Evolutionary conservation across 2,888 invertebrate genomes (phyloP).

Genomic region (Pachydiplax longipennis): DNA sequence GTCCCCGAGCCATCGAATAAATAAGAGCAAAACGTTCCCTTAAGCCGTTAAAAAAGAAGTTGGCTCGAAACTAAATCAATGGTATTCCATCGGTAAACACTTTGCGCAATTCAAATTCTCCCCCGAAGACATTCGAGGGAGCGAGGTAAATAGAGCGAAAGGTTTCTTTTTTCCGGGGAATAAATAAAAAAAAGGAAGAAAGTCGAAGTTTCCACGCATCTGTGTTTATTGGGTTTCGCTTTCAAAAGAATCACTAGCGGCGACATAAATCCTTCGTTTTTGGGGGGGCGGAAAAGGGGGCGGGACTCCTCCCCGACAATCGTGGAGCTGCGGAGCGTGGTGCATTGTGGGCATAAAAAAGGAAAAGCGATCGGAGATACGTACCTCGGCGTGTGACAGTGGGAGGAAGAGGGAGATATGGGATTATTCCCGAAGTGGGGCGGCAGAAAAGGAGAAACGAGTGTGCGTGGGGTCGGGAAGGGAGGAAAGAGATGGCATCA

Average conservation of each 20-base stretch:
- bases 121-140: background rate
- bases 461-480: background rate
- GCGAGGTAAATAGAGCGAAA: background rate
- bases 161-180: background rate
- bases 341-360: slow-evolving; percentile 25
- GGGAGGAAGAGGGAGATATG: background rate
- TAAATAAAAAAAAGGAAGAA: background rate
- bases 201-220: background rate
- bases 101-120: background rate
- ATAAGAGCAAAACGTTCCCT: background rate
- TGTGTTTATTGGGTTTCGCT: slow-evolving; percentile 41
- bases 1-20: background rate
- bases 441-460: slow-evolving; percentile 17
- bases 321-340: background rate
- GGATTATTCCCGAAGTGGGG: slow-evolving; percentile 9
- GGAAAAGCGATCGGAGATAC: slow-evolving; percentile 41
- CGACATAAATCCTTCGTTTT: slow-evolving; percentile 6
- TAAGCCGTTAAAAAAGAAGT: background rate
- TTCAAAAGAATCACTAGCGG: slow-evolving; percentile 26
- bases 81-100: background rate
- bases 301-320: slow-evolving; percentile 21
- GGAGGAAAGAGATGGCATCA: slow-evolving; percentile 1
- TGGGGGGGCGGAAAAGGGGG: background rate
- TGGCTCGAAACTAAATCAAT: background rate
- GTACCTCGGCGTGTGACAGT: background rate